These are phyloP conservation scores for Cuculus canorus DNA, from an alignment of 2,797 vertebrate genomes.

Conservation along the genomic window DNA sequence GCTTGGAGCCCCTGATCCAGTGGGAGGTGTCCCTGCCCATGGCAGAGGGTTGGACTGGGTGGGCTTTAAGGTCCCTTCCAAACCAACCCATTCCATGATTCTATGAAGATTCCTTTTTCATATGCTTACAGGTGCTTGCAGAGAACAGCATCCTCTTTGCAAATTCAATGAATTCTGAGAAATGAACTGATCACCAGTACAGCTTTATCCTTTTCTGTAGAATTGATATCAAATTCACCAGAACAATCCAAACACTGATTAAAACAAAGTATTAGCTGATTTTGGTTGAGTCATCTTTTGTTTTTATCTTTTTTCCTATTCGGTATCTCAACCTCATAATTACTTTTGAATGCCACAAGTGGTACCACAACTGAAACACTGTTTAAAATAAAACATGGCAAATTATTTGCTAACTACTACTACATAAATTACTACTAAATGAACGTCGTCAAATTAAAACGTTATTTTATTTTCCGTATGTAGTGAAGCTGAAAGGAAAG, in stretches of 20 bases:
- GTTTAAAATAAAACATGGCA: conserved; percentile 41
- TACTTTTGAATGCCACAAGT: conserved; percentile 35
- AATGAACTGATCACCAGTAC: background rate
- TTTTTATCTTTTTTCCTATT: conserved; percentile 28
- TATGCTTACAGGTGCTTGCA: background rate
- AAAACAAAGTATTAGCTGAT: conserved; percentile 33
- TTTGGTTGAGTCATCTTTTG: conserved; percentile 42
- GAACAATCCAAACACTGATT: conserved; percentile 35
- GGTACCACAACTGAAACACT: conserved; percentile 15
- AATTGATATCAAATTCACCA: conserved; percentile 19
- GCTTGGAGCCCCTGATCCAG: no score
- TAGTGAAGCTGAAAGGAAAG: conserved; percentile 4
- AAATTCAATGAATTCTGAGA: background rate
- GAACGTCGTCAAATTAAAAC: conserved; percentile 3
- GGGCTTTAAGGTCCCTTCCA: no score
- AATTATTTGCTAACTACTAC: conserved; percentile 64
- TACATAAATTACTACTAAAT: conserved; percentile 42
- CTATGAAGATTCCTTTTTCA: background rate
- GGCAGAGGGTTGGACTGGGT: no score
- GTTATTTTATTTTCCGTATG: conserved; percentile 17
- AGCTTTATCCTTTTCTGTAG: background rate
- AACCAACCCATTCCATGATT: no score
- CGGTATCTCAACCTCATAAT: conserved; percentile 3
- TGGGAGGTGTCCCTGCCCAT: no score
- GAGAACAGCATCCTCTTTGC: background rate